Conservation (phyloP, 1,140 invertebrate genomes). For the Metopolophium dirhodum region DNA sequence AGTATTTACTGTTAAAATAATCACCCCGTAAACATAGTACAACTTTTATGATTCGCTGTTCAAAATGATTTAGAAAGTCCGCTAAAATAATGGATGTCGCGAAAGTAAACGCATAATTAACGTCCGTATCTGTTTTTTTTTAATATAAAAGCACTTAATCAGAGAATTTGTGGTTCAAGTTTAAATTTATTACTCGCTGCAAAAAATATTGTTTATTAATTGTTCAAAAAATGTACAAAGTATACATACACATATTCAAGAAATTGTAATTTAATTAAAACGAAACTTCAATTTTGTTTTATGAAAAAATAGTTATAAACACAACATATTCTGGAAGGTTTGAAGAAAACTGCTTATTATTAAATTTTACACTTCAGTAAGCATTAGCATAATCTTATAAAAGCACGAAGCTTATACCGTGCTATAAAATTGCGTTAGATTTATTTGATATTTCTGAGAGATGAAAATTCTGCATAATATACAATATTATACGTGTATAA, state of each 20-base stretch:
- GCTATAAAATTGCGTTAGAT: background rate
- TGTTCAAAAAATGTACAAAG: background rate
- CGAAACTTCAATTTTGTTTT: background rate
- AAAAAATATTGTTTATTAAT: background rate
- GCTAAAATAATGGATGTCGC: no score
- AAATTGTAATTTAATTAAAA: background rate
- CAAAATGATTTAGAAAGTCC: no score
- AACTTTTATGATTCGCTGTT: no score
- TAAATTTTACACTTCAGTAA: background rate
- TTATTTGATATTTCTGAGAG: background rate
- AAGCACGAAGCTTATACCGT: background rate
- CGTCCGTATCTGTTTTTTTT: background rate
- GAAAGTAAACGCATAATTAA: background rate
- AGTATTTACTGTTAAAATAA: no score
- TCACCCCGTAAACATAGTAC: no score
- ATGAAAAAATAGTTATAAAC: background rate
- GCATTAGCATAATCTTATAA: background rate
- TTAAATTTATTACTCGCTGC: background rate
- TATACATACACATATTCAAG: background rate
- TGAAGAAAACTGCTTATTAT: background rate
- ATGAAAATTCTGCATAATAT: background rate
- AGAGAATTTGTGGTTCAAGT: background rate
- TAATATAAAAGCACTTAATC: background rate
- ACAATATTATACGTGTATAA: background rate
- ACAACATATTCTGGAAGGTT: background rate